Conservation (phyloP, 2,113 vertebrate genomes). For the Andinoacara biseriatus region DNA sequence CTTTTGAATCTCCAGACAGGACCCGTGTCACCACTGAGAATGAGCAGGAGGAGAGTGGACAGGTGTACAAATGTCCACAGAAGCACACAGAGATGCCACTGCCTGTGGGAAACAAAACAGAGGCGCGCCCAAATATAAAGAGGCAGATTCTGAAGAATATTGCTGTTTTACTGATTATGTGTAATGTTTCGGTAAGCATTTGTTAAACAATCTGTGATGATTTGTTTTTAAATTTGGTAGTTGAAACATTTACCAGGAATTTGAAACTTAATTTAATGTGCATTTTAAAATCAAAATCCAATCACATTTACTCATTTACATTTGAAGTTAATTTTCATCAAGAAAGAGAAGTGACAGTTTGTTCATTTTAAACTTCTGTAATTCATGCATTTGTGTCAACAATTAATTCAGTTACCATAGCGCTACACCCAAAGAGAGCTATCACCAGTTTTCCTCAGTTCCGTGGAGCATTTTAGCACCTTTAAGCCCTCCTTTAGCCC, state of each 20-base stretch:
- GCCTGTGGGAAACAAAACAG: constrained; percentile 35
- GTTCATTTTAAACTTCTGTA: neutral
- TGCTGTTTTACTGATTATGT: constrained; percentile 89
- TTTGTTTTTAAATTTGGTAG: neutral
- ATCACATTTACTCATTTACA: neutral
- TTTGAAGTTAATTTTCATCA: neutral
- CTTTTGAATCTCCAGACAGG: constrained; percentile 50
- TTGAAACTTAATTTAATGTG: neutral
- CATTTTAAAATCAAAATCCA: neutral
- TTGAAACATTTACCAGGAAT: neutral
- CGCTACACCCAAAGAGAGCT: neutral
- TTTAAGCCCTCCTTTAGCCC: neutral
- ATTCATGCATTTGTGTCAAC: neutral
- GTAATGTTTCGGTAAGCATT: constrained; percentile 81
- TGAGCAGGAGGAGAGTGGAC: constrained; percentile 67
- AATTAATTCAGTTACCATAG: neutral
- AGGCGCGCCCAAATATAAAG: constrained; percentile 70
- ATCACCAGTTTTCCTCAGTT: neutral
- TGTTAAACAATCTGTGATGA: neutral
- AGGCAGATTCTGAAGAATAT: constrained; percentile 90
- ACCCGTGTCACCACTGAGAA: constrained; percentile 52
- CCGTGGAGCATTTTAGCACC: neutral
- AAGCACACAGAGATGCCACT: constrained; percentile 69
- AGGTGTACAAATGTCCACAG: constrained; percentile 44
- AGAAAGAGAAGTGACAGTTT: too few relatives aligned